phyloP scores from a whole-genome alignment of 2,888 invertebrate genomes.

The Bibio marci region DNA sequence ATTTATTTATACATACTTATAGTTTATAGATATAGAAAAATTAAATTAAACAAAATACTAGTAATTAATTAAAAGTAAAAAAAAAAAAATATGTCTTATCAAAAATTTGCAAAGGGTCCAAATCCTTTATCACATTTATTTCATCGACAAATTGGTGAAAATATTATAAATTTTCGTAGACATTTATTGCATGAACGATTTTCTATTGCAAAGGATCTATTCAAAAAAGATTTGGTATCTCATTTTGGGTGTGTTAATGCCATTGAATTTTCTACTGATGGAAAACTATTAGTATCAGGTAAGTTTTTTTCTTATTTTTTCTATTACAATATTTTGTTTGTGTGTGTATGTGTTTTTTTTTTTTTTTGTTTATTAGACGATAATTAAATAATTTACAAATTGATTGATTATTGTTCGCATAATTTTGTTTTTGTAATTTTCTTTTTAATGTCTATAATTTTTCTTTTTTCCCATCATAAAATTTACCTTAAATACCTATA shows the following conservation, averaged over 20 bases:
- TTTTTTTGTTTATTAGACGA: not conserved
- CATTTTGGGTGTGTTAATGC: slow-evolving; percentile 96
- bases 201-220: slow-evolving; percentile 54
- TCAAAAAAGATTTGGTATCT: slow-evolving; percentile 65
- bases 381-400: not conserved
- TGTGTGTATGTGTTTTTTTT: not conserved
- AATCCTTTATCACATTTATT: too few relatives aligned
- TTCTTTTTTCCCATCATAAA: too few relatives aligned
- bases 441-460: too few relatives aligned
- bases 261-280: slow-evolving; percentile 81
- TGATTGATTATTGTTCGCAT: not conserved
- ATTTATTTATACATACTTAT: too few relatives aligned
- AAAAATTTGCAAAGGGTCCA: too few relatives aligned
- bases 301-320: slow-evolving; percentile 18
- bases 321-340: too few relatives aligned
- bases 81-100: too few relatives aligned
- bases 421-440: not conserved
- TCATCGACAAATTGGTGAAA: slow-evolving; percentile 42
- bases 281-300: slow-evolving; percentile 79
- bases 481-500: too few relatives aligned
- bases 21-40: too few relatives aligned
- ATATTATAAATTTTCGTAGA: slow-evolving; percentile 12
- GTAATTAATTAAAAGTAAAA: too few relatives aligned
- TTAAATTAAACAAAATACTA: too few relatives aligned
- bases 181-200: slow-evolving; percentile 36